Evolutionary conservation across 2,113 vertebrate genomes (phyloP).

Genomic region (Sinosuthora webbiana): DNA sequence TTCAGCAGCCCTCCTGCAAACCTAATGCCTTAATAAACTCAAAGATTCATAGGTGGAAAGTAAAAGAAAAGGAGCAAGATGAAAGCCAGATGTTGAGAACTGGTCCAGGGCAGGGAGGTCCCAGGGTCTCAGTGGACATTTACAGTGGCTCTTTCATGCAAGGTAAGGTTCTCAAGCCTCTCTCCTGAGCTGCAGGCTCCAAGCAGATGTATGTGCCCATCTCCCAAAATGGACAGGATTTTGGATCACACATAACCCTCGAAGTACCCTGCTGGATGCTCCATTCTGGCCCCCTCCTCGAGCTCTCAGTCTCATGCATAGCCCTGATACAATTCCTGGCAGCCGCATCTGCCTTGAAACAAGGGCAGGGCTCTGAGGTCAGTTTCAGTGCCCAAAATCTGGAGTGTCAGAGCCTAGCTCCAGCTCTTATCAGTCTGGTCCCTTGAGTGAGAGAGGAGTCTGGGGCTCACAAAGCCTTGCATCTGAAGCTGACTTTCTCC

Average conservation of each 20-base stretch:
- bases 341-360: neutral
- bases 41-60: neutral
- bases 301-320: neutral
- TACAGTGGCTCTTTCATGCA: neutral
- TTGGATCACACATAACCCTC: rapidly evolving
- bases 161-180: neutral
- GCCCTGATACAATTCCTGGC: neutral
- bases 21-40: neutral
- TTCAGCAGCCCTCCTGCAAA: neutral
- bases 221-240: neutral
- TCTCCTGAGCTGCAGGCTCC: neutral
- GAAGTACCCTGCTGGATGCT: rapidly evolving
- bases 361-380: rapidly evolving
- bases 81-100: neutral
- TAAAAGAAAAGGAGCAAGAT: neutral
- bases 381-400: neutral
- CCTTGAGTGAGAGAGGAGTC: neutral
- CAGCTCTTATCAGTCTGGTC: neutral
- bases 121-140: neutral
- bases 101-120: neutral
- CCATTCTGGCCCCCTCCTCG: neutral
- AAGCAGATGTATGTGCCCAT: neutral
- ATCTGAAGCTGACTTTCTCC: neutral
- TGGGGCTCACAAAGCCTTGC: neutral
- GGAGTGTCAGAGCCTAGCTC: neutral